phyloP scores from a whole-genome alignment of 1,140 invertebrate genomes.

The Drosophila lini region DNA sequence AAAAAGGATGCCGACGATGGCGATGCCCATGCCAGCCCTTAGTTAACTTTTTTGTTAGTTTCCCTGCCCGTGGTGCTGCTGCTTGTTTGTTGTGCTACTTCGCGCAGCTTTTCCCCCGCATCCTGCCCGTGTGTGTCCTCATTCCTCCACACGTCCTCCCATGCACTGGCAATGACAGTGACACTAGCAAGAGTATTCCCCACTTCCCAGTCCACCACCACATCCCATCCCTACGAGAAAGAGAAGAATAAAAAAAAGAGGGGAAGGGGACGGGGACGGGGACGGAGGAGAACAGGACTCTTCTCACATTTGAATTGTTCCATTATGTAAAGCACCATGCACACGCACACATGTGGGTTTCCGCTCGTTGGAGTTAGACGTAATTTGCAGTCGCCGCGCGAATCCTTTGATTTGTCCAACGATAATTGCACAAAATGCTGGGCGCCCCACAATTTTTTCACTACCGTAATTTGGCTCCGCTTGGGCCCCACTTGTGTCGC shows the following conservation, averaged over 20 bases:
- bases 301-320: constrained; percentile 35
- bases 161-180: constrained; percentile 76
- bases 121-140: constrained; percentile 5
- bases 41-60: constrained; percentile 81
- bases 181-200: constrained; percentile 65
- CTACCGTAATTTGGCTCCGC: constrained; percentile 62
- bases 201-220: not conserved
- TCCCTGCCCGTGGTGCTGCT: constrained; percentile 37
- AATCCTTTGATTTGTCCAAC: constrained; percentile 56
- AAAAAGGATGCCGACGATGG: constrained; percentile 15
- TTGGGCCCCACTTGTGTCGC: constrained; percentile 40
- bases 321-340: constrained; percentile 63
- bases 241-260: constrained; percentile 19
- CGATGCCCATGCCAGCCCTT: constrained; percentile 51
- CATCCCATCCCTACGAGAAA: constrained; percentile 10
- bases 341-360: constrained; percentile 44
- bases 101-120: constrained; percentile 62
- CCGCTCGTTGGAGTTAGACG: constrained; percentile 30
- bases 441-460: constrained; percentile 61
- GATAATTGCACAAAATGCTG: constrained; percentile 60
- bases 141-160: constrained; percentile 40
- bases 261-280: constrained; percentile 9
- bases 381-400: constrained; percentile 33
- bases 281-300: constrained; percentile 3
- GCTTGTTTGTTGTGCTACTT: constrained; percentile 74